Evolutionary conservation across 2,113 vertebrate genomes (phyloP).

Genomic region (Epinephelus cyanopodus): DNA sequence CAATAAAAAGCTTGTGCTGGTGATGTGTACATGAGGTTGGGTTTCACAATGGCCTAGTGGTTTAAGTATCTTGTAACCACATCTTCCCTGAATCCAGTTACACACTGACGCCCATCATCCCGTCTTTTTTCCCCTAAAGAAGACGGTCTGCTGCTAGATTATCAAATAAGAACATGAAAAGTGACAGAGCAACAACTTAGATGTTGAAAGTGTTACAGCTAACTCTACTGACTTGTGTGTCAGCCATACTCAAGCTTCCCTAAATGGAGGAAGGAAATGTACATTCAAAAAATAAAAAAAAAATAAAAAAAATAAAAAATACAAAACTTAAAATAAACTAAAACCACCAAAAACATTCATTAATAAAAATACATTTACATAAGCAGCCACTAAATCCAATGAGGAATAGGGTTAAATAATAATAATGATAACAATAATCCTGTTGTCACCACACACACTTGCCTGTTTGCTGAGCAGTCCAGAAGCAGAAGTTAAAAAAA

Average conservation of each 20-base stretch:
- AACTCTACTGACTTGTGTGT: not conserved
- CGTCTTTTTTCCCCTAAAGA: no score
- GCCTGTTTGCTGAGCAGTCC: not conserved
- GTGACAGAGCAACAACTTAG: not conserved
- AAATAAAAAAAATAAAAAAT: no score
- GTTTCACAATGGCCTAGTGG: not conserved
- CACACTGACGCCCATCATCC: no score
- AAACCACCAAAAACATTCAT: not conserved
- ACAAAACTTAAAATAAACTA: no score
- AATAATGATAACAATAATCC: rapidly evolving
- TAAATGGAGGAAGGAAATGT: not conserved
- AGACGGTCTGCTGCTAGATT: no score
- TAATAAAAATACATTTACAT: not conserved
- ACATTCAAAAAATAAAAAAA: no score
- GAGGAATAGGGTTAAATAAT: not conserved
- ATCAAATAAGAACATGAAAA: not conserved
- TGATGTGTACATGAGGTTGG: not conserved
- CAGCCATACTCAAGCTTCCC: not conserved
- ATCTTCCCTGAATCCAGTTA: not conserved
- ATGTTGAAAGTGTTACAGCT: not conserved
- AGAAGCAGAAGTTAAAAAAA: slow-evolving; percentile 61
- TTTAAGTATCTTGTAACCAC: no score
- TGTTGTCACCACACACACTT: not conserved
- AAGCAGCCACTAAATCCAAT: not conserved
- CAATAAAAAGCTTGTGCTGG: not conserved